Evolutionary conservation across 2,888 invertebrate species (phyloP).

Genomic region (Seladonia tumulorum): DNA sequence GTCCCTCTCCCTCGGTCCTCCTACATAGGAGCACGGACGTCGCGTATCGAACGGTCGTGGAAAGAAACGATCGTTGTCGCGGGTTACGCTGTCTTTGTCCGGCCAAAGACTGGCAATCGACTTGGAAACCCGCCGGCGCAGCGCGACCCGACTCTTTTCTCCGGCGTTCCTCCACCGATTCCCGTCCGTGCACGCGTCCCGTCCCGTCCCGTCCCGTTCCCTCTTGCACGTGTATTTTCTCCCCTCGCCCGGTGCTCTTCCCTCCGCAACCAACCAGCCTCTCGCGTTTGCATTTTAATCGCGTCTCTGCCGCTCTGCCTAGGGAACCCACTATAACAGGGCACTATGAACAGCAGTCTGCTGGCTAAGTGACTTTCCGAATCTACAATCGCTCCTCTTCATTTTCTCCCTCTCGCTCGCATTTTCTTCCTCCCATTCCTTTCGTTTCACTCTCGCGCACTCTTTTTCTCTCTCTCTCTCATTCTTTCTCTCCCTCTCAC

Average conservation of each 20-base stretch:
- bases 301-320: slow-evolving; percentile 79
- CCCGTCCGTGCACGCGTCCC: background rate
- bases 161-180: slow-evolving; percentile 2
- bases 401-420: slow-evolving; percentile 62
- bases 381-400: slow-evolving; percentile 79
- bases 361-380: slow-evolving; percentile 83
- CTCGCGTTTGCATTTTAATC: slow-evolving; percentile 52
- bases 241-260: slow-evolving; percentile 1
- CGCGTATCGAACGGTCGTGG: background rate
- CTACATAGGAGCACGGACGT: background rate
- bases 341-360: slow-evolving; percentile 84
- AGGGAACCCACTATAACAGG: slow-evolving; percentile 83
- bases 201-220: background rate
- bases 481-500: slow-evolving; percentile 9
- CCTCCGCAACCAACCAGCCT: background rate
- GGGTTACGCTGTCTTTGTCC: background rate
- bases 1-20: background rate
- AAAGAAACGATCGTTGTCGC: background rate
- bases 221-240: background rate
- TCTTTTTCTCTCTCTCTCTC: slow-evolving; percentile 53
- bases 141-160: background rate
- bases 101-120: background rate
- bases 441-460: slow-evolving; percentile 56
- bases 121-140: background rate
- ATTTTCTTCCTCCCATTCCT: slow-evolving; percentile 37